Base-by-base conservation (phyloP, 2,113 vertebrate genomes). In the Onychostruthus taczanowskii region DNA sequence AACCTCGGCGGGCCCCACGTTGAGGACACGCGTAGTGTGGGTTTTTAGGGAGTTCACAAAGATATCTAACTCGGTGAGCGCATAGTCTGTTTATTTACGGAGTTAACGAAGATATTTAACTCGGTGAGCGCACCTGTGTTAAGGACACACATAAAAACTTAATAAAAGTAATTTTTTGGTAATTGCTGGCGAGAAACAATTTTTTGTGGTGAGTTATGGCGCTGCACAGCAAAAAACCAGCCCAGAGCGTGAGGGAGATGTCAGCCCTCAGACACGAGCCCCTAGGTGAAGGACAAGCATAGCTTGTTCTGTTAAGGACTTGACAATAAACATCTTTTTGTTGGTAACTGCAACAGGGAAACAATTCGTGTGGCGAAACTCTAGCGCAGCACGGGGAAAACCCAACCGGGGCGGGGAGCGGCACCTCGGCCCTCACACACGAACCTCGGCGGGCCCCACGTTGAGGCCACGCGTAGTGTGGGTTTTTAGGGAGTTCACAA, bases 21-120 rank as follows among this genome's bases (percentile, higher is more conserved):
- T 24, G 21, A 30, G 41, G 30, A 24, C 41, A 6, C 23, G 2
- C 14, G 7, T 0, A 15, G 3, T 3, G 3, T 2, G 30, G 0
- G n/a, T 53, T 35, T 31, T 22, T 37, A 37, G 0, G 3, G 33
- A 3, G 41, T 41, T 41, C 41, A 41, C 41, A 41, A 31, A 44
- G 13, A 2, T 23, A 12, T 61, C 27, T 31, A 18, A 5, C 2
- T 31, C 30, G 7, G 18, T 20, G 19, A 33, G 7, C 19, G 31
- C 31, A 46, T 10, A 10, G 44, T 44, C 7, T 44, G 28, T 6
- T 56, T 62, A 35, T 31, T 22, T 26, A 37, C 0, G 4, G 39
- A 3, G 2, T 11, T 31, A 53, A 37, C 5, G 8, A 23, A 37
- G 6, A 2, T 41, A 10, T 62, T 44, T 53, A 30, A 7, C 2